Base-by-base conservation (phyloP, 1,140 invertebrate species). In the Heliconius nattereri region DNA sequence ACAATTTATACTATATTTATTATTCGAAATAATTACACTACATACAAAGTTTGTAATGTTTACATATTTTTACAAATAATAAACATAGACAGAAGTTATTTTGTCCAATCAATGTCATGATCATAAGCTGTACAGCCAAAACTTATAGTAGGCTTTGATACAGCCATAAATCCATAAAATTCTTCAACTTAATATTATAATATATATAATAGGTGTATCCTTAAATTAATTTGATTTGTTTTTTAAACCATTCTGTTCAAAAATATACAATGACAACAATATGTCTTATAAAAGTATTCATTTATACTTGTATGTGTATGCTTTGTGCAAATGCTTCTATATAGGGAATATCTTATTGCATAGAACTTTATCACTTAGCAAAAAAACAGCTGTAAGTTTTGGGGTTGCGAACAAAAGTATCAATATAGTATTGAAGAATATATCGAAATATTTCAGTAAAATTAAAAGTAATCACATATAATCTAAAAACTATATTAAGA, bases 1-100 rank as follows among this genome's bases (percentile, higher is more conserved):
- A 66, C 60, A 66, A 29, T 66, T 66, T 66, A 66, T 66, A 66
- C 13, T 66, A 66, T 66, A 66, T 66, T 66, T 66, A 66, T 66
- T 66, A 66, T 66, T 16, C 60, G 23, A 66, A 26, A 66, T 29
- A 66, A 26, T 66, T 29, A 66, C 60, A 66, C 26, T 66, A 66
- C 23, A 16, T 66, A 29, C 23, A 66, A 66, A 66, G 9, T 29
- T 29, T 66, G 23, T 66, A 66, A 66, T 66, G 60, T 29, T 66
- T 52, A 52, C 26, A 29, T 26, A 5, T 66, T 29, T 66, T 66
- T 66, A 29, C 23, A 66, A 66, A 66, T n/a, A 16, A 29, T 66
- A 23, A 57, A 57, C 26, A 29, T 66, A 26, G 23, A 66, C 23
- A 26, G 23, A 29, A 29, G 60, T 66, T 66, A 11, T 66, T 66